Conservation (phyloP, 2,113 vertebrate species). For the Sorex araneus region DNA sequence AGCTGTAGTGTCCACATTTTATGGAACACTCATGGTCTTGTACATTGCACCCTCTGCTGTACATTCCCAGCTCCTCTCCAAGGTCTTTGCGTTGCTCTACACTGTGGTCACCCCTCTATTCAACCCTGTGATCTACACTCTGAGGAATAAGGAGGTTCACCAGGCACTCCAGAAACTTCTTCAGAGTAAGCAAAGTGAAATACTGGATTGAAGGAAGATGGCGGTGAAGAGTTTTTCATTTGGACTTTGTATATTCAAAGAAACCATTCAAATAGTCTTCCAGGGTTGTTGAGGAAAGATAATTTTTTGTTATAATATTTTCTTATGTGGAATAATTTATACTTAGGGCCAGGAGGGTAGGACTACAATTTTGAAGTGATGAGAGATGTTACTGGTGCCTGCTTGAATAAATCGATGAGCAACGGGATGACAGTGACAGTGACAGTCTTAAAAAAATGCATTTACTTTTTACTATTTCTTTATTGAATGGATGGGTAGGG, state of each 20-base stretch:
- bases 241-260: neutral
- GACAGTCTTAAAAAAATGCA: neutral
- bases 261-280: neutral
- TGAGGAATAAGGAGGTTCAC: constrained; percentile 72
- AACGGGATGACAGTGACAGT: too few relatives aligned
- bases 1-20: constrained; percentile 67
- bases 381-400: too few relatives aligned
- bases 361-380: neutral
- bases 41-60: constrained; percentile 64
- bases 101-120: constrained; percentile 68
- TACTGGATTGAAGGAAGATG: neutral
- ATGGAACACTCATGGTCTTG: constrained; percentile 65
- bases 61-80: constrained; percentile 67
- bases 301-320: neutral
- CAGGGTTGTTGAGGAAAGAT: neutral
- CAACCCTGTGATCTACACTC: constrained; percentile 74
- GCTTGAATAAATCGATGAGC: too few relatives aligned
- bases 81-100: constrained; percentile 73
- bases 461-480: constrained; percentile 18
- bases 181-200: neutral
- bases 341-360: neutral
- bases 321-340: neutral
- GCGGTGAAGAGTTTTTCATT: neutral
- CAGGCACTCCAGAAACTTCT: constrained; percentile 27
- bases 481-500: too few relatives aligned